Evolutionary conservation across 1,140 invertebrate genomes (phyloP).

Genomic region (Drosophila gunungcola): DNA sequence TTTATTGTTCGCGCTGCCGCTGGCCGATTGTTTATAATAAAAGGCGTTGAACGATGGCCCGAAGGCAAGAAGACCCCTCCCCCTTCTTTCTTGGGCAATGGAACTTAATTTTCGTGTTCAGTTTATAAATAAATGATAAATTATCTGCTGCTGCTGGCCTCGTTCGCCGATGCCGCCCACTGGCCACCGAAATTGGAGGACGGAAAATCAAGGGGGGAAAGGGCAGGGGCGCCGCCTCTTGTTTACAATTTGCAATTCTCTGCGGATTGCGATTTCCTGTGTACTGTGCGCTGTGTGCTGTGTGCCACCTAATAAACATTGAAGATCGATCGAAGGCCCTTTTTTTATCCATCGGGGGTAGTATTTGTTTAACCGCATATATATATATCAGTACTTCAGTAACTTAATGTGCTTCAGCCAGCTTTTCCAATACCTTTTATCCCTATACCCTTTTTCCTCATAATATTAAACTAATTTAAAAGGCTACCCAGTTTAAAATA

Average conservation of each 20-base stretch:
- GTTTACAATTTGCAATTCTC: slow-evolving; percentile 35
- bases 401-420: too few relatives aligned
- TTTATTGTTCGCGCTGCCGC: slow-evolving; percentile 50
- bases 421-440: too few relatives aligned
- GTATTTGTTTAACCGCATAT: neutral
- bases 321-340: neutral
- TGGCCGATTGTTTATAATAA: slow-evolving; percentile 69
- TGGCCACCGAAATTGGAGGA: neutral
- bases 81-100: slow-evolving; percentile 55
- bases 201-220: too few relatives aligned
- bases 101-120: slow-evolving; percentile 53
- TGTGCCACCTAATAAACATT: slow-evolving; percentile 30
- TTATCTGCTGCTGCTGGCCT: slow-evolving; percentile 57
- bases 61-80: slow-evolving; percentile 27
- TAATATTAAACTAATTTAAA: too few relatives aligned
- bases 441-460: too few relatives aligned
- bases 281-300: too few relatives aligned
- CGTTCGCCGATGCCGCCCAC: slow-evolving; percentile 12
- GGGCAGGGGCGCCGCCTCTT: slow-evolving; percentile 13
- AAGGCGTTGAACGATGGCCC: slow-evolving; percentile 56
- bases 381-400: too few relatives aligned
- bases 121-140: slow-evolving; percentile 80
- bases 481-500: too few relatives aligned
- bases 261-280: slow-evolving; percentile 18
- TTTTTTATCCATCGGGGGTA: neutral